phyloP scores from a whole-genome alignment of 2,888 invertebrate genomes.

The Diarsia rubi region DNA sequence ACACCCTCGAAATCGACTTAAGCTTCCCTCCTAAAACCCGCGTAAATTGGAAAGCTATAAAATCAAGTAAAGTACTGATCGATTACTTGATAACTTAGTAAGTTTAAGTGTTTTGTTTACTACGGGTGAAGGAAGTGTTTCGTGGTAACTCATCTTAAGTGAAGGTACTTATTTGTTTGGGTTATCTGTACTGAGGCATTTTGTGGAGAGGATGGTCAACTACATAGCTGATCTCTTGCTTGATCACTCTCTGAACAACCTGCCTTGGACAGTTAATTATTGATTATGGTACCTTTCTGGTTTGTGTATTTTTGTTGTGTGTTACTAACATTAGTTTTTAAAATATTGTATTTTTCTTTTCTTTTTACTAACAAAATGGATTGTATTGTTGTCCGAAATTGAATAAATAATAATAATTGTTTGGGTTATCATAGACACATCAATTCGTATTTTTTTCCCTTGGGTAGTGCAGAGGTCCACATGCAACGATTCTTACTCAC shows the following conservation, averaged over 20 bases:
- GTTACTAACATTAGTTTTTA: no score
- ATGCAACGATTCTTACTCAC: neutral
- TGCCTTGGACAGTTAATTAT: no score
- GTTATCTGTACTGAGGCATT: no score
- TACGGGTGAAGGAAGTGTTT: neutral
- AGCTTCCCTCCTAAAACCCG: conserved; percentile 10
- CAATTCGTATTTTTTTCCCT: neutral
- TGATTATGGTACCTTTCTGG: no score
- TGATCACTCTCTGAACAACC: no score
- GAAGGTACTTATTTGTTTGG: neutral
- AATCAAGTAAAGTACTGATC: conserved; percentile 50
- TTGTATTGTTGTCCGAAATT: no score
- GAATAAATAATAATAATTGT: no score
- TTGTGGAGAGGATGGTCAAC: no score
- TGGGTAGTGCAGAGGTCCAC: neutral
- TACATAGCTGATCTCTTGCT: no score
- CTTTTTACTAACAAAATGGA: no score
- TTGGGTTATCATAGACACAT: neutral
- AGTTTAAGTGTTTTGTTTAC: conserved; percentile 52
- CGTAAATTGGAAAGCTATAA: conserved; percentile 40
- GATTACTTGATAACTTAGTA: conserved; percentile 40
- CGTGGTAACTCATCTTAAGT: neutral
- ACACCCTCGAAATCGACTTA: neutral
- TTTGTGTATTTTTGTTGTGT: no score
- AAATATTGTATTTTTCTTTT: no score